Base-by-base conservation (phyloP, 2,113 vertebrate species). In the Ciconia stormi region DNA sequence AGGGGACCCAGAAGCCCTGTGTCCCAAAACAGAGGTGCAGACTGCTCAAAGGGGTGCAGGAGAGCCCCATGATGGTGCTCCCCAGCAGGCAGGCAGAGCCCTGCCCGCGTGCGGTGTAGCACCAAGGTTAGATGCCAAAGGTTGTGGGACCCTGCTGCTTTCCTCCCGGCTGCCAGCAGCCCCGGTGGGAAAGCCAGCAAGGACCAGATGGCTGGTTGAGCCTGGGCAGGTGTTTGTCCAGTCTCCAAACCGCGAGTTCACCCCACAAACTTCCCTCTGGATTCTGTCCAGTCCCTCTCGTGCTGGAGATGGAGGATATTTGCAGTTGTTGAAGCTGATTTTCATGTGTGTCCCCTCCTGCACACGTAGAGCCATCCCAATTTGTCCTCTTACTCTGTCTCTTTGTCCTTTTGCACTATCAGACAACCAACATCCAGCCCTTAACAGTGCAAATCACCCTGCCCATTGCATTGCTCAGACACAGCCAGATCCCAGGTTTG, bases 61-160 rank as follows among this genome's bases (percentile, higher is more conserved):
- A 27, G 18, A 71, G 7, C 47, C 56, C 38, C 65, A 13, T 23
- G 27, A 18, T 0, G 3, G 32, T 52, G 53, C 26, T 25, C 36
- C n/a, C 42, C n/a, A 22, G 26, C 23, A 42, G 17, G 17, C 46
- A 44, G 18, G 59, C 58, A 38, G 26, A 69, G 32, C 56, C 32
- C 25, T 44, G 26, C 42, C 69, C 2, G 3, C 1, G 1, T 3
- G 0, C 2, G 6, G 12, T 19, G 36, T 13, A 16, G 30, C 32
- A 44, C 34, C 38, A 21, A 11, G 26, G 27, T 14, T 11, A 16
- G 22, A 27, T 27, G 55, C 36, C 62, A 67, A 44, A 29, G 30
- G 26, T 18, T 13, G 21, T 3, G 23, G 29, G 56, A 49, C 10
- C 25, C 49, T 3, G 1, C 18, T 40, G 38, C 38, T 46, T 27